These are phyloP conservation scores for Luscinia luscinia DNA, from an alignment of 2,797 vertebrate species.

Conservation along the genomic window DNA sequence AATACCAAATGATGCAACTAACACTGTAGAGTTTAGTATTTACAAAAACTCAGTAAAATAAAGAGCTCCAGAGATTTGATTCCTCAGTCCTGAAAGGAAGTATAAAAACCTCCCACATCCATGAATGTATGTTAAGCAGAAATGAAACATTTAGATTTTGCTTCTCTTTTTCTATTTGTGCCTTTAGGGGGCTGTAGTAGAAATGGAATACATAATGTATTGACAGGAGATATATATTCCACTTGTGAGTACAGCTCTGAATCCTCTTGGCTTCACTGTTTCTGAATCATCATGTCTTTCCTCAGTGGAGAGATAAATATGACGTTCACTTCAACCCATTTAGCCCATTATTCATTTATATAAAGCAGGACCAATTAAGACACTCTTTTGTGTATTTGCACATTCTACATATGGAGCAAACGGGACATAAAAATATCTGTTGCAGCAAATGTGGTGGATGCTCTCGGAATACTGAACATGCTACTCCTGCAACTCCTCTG, in stretches of 20 bases:
- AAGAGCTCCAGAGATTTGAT: constrained; percentile 46
- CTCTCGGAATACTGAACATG: constrained; percentile 63
- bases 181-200: constrained; percentile 75
- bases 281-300: constrained; percentile 78
- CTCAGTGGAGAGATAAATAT: constrained; percentile 80
- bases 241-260: constrained; percentile 67
- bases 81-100: constrained; percentile 45
- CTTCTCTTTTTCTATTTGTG: constrained; percentile 66
- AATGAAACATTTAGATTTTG: constrained; percentile 72
- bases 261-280: constrained; percentile 72
- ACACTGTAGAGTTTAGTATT: constrained; percentile 48
- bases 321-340: constrained; percentile 79
- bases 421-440: constrained; percentile 79
- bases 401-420: constrained; percentile 75
- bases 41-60: constrained; percentile 54
- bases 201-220: constrained; percentile 76
- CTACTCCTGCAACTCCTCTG: constrained; percentile 15
- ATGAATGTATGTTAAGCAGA: constrained; percentile 64
- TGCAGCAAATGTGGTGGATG: constrained; percentile 72
- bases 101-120: constrained; percentile 25
- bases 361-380: constrained; percentile 80
- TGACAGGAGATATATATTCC: constrained; percentile 77
- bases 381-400: constrained; percentile 79
- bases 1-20: not conserved
- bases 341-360: constrained; percentile 81